Conservation (phyloP, 2,797 vertebrate genomes). For the Tokudaia muenninki region DNA sequence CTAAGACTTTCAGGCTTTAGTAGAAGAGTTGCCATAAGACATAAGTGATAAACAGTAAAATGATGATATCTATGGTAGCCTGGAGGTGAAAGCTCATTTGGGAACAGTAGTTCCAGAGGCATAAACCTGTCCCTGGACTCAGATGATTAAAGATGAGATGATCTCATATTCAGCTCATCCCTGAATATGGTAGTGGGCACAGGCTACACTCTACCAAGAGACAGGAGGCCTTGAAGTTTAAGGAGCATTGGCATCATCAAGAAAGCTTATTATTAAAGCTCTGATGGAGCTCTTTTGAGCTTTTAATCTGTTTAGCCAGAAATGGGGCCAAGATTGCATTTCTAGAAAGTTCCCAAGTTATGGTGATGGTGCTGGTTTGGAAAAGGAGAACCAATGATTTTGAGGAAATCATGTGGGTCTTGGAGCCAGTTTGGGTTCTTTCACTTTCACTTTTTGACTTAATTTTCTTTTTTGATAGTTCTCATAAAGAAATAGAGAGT, state of each 20-base stretch:
- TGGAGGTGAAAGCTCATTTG: slow-evolving; percentile 35
- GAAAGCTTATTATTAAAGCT: slow-evolving; percentile 29
- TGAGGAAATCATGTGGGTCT: not conserved
- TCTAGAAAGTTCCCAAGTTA: slow-evolving; percentile 14
- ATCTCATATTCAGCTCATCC: not conserved
- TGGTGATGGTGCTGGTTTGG: not conserved
- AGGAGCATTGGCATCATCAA: not conserved
- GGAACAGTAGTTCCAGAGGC: not conserved
- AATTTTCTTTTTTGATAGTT: slow-evolving; percentile 5
- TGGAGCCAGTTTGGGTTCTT: slow-evolving; percentile 33
- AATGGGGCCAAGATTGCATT: not conserved
- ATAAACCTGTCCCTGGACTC: not conserved
- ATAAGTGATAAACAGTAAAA: slow-evolving; percentile 36
- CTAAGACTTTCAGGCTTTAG: slow-evolving; percentile 14
- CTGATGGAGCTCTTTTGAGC: slow-evolving; percentile 2
- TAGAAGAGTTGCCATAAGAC: slow-evolving; percentile 52
- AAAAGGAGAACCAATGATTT: slow-evolving; percentile 14
- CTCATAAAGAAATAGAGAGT: slow-evolving; percentile 46
- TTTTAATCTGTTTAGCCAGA: not conserved
- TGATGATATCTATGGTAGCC: not conserved
- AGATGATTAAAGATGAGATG: not conserved
- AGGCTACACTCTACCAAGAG: not conserved
- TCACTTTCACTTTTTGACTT: slow-evolving; percentile 1
- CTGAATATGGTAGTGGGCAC: not conserved
- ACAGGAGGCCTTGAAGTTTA: not conserved